Evolutionary conservation across 2,113 vertebrate genomes (phyloP).

Genomic region (Panurus biarmicus): DNA sequence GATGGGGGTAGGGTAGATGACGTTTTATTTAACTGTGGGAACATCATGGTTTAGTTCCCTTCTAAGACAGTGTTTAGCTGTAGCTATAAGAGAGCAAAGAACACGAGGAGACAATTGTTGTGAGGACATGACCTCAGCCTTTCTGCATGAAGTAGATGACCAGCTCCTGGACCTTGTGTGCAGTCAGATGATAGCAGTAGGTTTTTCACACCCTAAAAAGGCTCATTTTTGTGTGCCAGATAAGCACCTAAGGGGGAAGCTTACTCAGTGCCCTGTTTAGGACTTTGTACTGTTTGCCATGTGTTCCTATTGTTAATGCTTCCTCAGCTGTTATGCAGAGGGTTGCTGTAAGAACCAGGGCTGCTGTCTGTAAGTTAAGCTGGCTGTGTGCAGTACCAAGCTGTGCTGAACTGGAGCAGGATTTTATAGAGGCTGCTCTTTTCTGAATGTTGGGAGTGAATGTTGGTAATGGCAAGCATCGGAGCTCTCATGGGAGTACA

Average conservation of each 20-base stretch:
- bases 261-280: background rate
- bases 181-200: background rate
- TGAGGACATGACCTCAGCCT: background rate
- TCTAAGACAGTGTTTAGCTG: background rate
- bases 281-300: background rate
- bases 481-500: background rate
- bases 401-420: background rate
- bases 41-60: background rate
- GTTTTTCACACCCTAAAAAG: background rate
- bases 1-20: background rate
- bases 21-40: background rate
- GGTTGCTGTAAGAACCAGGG: background rate
- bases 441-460: background rate
- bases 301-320: background rate
- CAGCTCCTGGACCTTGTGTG: background rate
- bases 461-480: background rate
- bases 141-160: background rate
- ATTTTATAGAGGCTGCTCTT: background rate
- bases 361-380: background rate
- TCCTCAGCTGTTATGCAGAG: background rate
- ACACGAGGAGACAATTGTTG: background rate
- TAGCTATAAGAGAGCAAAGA: background rate
- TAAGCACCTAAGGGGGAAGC: background rate
- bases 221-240: background rate
- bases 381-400: background rate